A percentile compares a stretch with the other conserved stretches of the same genome.
phyloP scores from a whole-genome alignment of 1,140 invertebrate species.

The Heliothis subflexa region DNA sequence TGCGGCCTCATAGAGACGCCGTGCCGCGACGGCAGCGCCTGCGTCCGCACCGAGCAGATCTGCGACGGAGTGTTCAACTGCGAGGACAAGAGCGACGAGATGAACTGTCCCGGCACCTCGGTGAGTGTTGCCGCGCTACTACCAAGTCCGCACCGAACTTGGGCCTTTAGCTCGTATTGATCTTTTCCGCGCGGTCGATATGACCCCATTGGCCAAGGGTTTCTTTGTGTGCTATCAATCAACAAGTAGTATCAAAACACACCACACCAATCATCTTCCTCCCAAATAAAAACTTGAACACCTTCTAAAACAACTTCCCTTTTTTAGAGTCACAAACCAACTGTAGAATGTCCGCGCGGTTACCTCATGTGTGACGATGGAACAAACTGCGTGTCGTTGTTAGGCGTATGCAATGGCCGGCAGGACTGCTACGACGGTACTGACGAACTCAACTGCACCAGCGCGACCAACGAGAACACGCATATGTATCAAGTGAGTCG shows the following conservation, averaged over 20 bases:
- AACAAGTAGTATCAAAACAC: no score
- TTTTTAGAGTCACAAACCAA: slow-evolving; percentile 57
- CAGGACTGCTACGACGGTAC: slow-evolving; percentile 77
- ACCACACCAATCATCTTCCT: no score
- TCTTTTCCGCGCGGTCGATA: no score
- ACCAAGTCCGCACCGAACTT: no score
- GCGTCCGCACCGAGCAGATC: slow-evolving; percentile 63
- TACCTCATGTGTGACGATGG: slow-evolving; percentile 74
- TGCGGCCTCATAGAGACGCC: slow-evolving; percentile 71
- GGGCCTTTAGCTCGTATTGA: no score
- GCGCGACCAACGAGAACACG: slow-evolving; percentile 47
- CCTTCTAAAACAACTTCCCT: background rate
- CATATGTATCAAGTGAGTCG: slow-evolving; percentile 63
- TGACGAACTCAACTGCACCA: slow-evolving; percentile 75
- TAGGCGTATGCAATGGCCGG: slow-evolving; percentile 67
- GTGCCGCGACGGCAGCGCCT: slow-evolving; percentile 65
- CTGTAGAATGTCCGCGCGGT: slow-evolving; percentile 56
- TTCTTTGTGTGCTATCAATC: no score
- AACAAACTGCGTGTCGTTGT: slow-evolving; percentile 63
- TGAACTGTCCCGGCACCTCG: slow-evolving; percentile 22
- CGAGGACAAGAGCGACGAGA: slow-evolving; percentile 91
- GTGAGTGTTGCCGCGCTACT: no score
- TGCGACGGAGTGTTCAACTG: slow-evolving; percentile 91
- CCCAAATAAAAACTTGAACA: background rate
- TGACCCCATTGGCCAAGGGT: no score